Percentiles rank a stretch among this genome's conserved stretches.
These are phyloP conservation scores for Pardosa pseudoannulata DNA, from an alignment of 2,888 invertebrate genomes.

Conservation along the genomic window DNA sequence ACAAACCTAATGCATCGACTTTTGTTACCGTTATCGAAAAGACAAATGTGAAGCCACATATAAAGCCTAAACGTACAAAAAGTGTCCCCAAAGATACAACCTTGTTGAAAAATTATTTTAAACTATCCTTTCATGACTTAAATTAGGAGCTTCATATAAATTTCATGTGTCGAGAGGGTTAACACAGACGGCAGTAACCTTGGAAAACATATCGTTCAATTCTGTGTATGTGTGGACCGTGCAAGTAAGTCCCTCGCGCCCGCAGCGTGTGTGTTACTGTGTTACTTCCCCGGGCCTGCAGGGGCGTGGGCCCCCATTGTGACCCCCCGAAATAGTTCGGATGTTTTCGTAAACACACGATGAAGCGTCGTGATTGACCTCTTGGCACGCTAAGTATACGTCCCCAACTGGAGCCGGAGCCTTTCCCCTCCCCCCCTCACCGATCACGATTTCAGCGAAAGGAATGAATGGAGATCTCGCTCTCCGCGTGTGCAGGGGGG, in stretches of 20 bases:
- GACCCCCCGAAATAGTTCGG: slow-evolving; percentile 50
- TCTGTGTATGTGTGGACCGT: neutral
- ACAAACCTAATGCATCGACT: too few species aligned
- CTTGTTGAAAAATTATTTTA: too few species aligned
- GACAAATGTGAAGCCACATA: too few species aligned
- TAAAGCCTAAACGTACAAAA: too few species aligned
- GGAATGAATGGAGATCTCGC: slow-evolving; percentile 32
- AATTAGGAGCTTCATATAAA: too few species aligned
- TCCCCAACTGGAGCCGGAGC: slow-evolving; percentile 59
- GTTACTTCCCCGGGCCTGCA: slow-evolving; percentile 57
- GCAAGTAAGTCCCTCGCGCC: slow-evolving; percentile 14
- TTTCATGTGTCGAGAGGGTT: neutral
- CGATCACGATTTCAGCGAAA: slow-evolving; percentile 58
- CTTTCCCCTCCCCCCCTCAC: slow-evolving; percentile 19
- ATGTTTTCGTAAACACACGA: slow-evolving; percentile 70
- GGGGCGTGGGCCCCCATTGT: too few species aligned
- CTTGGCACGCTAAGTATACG: slow-evolving; percentile 68
- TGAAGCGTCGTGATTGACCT: slow-evolving; percentile 66
- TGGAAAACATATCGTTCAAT: neutral
- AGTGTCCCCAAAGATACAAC: too few species aligned
- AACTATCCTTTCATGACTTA: too few species aligned
- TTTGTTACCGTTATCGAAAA: too few species aligned
- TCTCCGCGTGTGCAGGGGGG: too few species aligned
- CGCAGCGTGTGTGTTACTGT: slow-evolving; percentile 67
- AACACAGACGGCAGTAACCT: neutral